Conservation (phyloP, 2,888 invertebrate genomes). For the Enchytraeus crypticus region DNA sequence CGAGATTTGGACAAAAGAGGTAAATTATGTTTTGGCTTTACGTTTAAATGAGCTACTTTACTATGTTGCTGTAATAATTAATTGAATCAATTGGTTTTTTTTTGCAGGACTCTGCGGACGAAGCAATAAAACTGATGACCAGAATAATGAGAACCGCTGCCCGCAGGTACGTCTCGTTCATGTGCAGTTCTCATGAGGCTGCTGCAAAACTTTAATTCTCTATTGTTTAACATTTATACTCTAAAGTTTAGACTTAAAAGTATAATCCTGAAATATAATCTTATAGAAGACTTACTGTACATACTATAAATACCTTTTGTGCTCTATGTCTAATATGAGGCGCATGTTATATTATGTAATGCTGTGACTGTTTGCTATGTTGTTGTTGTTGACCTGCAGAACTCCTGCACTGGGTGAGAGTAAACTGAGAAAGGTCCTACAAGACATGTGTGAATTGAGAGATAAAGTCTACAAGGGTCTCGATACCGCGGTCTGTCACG, state of each 20-base stretch:
- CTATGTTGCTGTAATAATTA: too few relatives aligned
- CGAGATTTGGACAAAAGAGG: too few relatives aligned
- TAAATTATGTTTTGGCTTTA: too few relatives aligned
- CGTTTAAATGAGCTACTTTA: too few relatives aligned
- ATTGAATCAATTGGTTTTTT: too few relatives aligned
- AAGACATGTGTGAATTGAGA: constrained; percentile 61
- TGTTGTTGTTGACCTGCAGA: constrained; percentile 23
- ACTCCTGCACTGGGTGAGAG: constrained; percentile 49
- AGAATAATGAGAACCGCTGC: constrained; percentile 47
- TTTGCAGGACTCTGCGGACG: constrained; percentile 37
- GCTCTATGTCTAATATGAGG: neutral
- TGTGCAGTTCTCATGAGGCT: too few relatives aligned
- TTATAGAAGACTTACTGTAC: too few relatives aligned
- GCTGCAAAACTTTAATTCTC: too few relatives aligned
- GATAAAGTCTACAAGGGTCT: constrained; percentile 56
- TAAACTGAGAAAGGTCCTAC: constrained; percentile 61
- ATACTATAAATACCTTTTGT: too few relatives aligned
- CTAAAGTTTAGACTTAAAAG: too few relatives aligned
- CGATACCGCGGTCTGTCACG: constrained; percentile 53
- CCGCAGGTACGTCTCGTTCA: constrained; percentile 36
- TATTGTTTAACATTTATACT: too few relatives aligned
- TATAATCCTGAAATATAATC: too few relatives aligned
- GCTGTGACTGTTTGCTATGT: neutral
- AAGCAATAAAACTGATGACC: constrained; percentile 47
- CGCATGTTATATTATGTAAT: neutral